Base-by-base conservation (phyloP, 2,113 vertebrate genomes). In the Alethe diademata region DNA sequence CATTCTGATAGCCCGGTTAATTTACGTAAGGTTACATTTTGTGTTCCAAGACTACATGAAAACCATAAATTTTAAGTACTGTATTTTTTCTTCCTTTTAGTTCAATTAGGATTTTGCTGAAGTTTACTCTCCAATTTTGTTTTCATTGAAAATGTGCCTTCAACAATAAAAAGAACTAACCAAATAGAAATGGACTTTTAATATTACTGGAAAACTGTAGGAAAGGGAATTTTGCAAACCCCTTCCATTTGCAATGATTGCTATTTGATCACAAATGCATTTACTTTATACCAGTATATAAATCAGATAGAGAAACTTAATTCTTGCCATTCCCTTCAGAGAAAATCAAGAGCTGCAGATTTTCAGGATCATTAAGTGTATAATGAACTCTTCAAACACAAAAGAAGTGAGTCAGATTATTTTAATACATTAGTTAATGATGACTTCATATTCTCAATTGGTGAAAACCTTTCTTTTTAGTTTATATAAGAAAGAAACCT, bases 311-410 rank as follows among this genome's bases (percentile, higher is more conserved):
- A 97, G 82, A 72, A 94, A 96, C 53, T 96, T 93, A 93, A 96
- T 95, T 95, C 47, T 51, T 90, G 54, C 50, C 72, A 43, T 96
- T 78, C 95, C 85, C 87, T 96, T 96, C 93, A 94, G 96, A 97
- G 70, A 48, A 96, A 97, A 97, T 35, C 53, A 85, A 94, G 69
- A 96, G 66, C 83, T 95, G 96, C 42, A 73, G 29, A 92, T 95
- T 96, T 70, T 95, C 92, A 96, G 81, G 92, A 85, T 97, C 96
- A 97, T 98, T 97, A 97, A 92, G 85, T 91, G 88, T 90, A 89
- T 92, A 98, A 97, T 96, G 94, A 97, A 95, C 95, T 95, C 90
- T 95, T 97, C 84, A 97, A 94, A 94, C 29, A 80, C 71, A 97
- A 95, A 96, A 97, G 65, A 84, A 96, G 45, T 95, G 86, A 97